Percentiles rank a stretch among this genome's conserved stretches.
Evolutionary conservation across 2,113 vertebrate species (phyloP).

Genomic region (Entelurus aequoreus): DNA sequence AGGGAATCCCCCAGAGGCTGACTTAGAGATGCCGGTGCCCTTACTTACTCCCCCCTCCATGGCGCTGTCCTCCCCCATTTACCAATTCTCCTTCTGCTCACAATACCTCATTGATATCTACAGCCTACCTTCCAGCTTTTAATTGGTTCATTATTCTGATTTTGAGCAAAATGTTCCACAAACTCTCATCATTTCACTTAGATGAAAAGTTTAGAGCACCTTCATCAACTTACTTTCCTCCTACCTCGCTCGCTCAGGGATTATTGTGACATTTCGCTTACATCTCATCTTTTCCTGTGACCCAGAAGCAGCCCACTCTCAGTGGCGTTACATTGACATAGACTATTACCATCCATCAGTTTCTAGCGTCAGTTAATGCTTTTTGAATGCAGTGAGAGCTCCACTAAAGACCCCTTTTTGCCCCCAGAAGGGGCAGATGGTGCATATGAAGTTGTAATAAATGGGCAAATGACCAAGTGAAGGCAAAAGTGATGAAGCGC

Average conservation of each 20-base stretch:
- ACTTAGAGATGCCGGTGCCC: slow-evolving; percentile 60
- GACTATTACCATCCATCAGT: slow-evolving; percentile 69
- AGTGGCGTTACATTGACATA: slow-evolving; percentile 51
- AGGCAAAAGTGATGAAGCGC: slow-evolving; percentile 58
- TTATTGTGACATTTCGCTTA: slow-evolving; percentile 49
- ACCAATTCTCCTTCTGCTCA: slow-evolving; percentile 16
- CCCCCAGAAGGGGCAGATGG: slow-evolving; percentile 62
- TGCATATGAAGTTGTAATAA: slow-evolving; percentile 67
- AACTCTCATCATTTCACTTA: slow-evolving; percentile 9
- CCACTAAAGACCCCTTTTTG: slow-evolving; percentile 49
- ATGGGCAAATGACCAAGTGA: slow-evolving; percentile 60
- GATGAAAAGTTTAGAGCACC: slow-evolving; percentile 11
- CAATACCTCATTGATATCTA: slow-evolving; percentile 22
- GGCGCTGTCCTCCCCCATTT: slow-evolving; percentile 18
- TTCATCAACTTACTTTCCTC: slow-evolving; percentile 23
- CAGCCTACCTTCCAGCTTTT: slow-evolving; percentile 11
- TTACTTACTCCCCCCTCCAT: slow-evolving; percentile 21
- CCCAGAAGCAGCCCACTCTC: slow-evolving; percentile 52
- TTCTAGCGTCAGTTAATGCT: slow-evolving; percentile 65
- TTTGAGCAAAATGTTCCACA: slow-evolving; percentile 13
- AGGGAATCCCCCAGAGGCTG: slow-evolving; percentile 59
- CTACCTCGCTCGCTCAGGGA: slow-evolving; percentile 18
- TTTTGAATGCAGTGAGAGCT: slow-evolving; percentile 66
- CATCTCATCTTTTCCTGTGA: slow-evolving; percentile 43
- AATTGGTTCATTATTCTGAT: slow-evolving; percentile 16